Evolutionary conservation across 2,797 vertebrate species (phyloP).

Genomic region (Coracias cyanogaster): DNA sequence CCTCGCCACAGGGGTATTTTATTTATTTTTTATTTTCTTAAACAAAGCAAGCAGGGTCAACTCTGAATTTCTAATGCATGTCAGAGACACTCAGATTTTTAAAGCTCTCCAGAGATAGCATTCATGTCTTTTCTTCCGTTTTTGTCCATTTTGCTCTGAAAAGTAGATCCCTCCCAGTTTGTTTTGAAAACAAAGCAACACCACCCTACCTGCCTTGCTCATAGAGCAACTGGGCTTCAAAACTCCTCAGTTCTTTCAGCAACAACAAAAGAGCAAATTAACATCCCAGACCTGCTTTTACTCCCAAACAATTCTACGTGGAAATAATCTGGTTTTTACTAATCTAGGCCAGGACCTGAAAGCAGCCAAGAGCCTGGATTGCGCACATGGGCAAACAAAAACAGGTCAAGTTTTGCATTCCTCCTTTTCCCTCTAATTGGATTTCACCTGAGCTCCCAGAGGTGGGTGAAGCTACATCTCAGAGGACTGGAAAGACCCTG

Average conservation of each 20-base stretch:
- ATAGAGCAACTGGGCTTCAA: neutral
- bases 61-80: neutral
- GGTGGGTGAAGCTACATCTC: neutral
- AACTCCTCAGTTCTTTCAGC: neutral
- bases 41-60: slow-evolving; percentile 21
- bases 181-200: slow-evolving; percentile 3
- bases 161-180: neutral
- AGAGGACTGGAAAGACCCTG: neutral
- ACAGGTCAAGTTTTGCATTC: neutral
- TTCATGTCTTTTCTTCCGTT: neutral
- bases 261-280: slow-evolving; percentile 8
- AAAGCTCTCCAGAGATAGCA: slow-evolving; percentile 15
- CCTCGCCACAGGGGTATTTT: neutral
- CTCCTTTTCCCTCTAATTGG: neutral
- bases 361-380: neutral
- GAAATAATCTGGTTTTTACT: slow-evolving; percentile 49
- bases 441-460: neutral
- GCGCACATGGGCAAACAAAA: neutral
- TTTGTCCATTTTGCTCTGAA: neutral
- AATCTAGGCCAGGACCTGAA: slow-evolving; percentile 1
- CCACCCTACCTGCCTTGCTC: neutral
- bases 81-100: neutral
- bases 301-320: slow-evolving; percentile 55
- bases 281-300: slow-evolving; percentile 23
- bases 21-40: slow-evolving; percentile 26